Conservation (phyloP, 2,113 vertebrate genomes). For the Rhinogobius similis region DNA sequence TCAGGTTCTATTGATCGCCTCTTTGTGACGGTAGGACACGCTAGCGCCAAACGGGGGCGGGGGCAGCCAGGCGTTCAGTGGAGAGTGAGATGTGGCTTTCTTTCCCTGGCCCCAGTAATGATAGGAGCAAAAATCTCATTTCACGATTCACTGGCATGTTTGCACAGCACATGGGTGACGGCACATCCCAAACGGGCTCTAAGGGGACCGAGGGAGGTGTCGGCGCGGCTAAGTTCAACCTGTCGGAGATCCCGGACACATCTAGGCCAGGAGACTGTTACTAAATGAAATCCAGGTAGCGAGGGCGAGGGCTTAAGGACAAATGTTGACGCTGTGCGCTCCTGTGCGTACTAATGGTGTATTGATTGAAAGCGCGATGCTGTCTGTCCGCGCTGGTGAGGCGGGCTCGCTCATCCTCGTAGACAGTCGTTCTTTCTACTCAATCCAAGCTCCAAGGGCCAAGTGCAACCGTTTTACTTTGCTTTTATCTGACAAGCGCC, state of each 20-base stretch:
- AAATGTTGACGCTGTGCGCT: constrained; percentile 50
- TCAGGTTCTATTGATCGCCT: constrained; percentile 69
- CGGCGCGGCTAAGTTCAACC: constrained; percentile 40
- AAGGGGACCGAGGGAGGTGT: constrained; percentile 20
- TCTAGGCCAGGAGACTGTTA: constrained; percentile 46
- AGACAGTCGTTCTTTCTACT: constrained; percentile 63
- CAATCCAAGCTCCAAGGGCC: constrained; percentile 37
- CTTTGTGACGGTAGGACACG: constrained; percentile 65
- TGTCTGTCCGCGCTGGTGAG: constrained; percentile 26
- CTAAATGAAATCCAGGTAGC: constrained; percentile 47
- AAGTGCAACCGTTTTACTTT: constrained; percentile 29
- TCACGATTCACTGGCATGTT: constrained; percentile 77
- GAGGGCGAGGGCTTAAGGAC: constrained; percentile 41
- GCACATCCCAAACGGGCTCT: constrained; percentile 45
- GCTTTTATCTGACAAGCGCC: neutral
- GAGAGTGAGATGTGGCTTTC: constrained; percentile 67
- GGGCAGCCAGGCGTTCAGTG: constrained; percentile 58
- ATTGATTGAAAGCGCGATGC: constrained; percentile 66
- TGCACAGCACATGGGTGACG: constrained; percentile 62
- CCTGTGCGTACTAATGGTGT: constrained; percentile 77
- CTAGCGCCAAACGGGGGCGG: constrained; percentile 36
- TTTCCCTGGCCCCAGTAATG: constrained; percentile 56
- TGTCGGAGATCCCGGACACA: constrained; percentile 51
- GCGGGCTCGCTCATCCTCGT: constrained; percentile 45
- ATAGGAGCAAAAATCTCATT: constrained; percentile 76